Evolutionary conservation across 2,888 invertebrate species (phyloP).

Genomic region (Eupithecia subfuscata): DNA sequence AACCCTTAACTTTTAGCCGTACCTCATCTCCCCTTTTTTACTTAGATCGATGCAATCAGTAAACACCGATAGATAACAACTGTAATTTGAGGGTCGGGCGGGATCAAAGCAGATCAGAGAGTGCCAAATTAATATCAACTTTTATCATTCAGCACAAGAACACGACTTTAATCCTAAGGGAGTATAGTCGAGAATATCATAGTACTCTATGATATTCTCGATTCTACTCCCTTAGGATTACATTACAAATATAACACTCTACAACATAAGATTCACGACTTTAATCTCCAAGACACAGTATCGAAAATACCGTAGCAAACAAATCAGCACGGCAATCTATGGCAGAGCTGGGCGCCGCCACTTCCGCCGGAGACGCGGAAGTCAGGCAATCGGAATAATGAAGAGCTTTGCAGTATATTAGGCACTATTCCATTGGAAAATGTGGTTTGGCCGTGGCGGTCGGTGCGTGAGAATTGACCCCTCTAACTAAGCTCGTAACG

Average conservation of each 20-base stretch:
- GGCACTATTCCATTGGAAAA: slow-evolving; percentile 14
- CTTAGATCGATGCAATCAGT: background rate
- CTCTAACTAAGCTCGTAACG: background rate
- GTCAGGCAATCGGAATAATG: slow-evolving; percentile 49
- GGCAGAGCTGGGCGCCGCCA: slow-evolving; percentile 27
- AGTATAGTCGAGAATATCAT: background rate
- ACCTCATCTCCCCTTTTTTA: no score
- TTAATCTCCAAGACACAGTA: background rate
- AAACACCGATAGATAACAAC: background rate
- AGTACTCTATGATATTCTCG: no score
- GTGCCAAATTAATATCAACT: background rate
- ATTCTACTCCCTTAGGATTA: no score
- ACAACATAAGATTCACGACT: background rate
- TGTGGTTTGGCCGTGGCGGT: background rate
- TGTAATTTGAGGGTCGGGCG: no score
- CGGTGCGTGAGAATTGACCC: background rate
- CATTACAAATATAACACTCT: background rate
- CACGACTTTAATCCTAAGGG: background rate
- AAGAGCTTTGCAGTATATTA: slow-evolving; percentile 40
- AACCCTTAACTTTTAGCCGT: no score
- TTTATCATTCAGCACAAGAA: slow-evolving; percentile 1
- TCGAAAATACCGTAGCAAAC: background rate
- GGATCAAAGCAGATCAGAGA: background rate
- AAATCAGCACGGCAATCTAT: slow-evolving; percentile 33
- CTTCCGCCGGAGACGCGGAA: slow-evolving; percentile 57